These are phyloP conservation scores for Periparus ater DNA, from an alignment of 2,797 vertebrate genomes.

Conservation along the genomic window DNA sequence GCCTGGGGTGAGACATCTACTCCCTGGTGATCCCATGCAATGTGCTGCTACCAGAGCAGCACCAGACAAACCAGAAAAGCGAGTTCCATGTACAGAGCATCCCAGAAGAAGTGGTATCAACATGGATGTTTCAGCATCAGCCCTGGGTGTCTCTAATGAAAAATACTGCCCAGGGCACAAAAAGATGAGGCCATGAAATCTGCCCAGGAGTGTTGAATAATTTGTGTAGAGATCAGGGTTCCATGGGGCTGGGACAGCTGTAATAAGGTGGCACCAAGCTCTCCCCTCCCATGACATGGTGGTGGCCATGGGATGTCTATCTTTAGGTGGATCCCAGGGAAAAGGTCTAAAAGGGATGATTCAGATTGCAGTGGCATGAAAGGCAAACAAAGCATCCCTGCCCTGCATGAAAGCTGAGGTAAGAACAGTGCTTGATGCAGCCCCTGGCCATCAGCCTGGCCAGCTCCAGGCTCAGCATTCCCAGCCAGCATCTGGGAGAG, in stretches of 20 bases:
- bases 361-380: background rate
- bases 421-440: background rate
- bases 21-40: accelerated
- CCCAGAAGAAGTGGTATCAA: background rate
- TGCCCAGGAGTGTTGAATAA: background rate
- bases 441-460: background rate
- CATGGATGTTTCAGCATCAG: background rate
- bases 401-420: background rate
- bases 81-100: background rate
- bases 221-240: background rate
- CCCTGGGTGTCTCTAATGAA: background rate
- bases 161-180: background rate
- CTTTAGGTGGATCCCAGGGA: background rate
- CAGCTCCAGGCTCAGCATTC: background rate
- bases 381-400: background rate
- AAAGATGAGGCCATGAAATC: background rate
- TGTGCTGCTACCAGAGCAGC: background rate
- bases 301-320: background rate
- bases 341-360: background rate
- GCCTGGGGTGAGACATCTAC: accelerated
- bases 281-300: accelerated
- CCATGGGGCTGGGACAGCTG: background rate
- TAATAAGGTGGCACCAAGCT: background rate
- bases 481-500: background rate
- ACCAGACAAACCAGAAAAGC: background rate